These are phyloP conservation scores for Hippoglossus stenolepis DNA, from an alignment of 2,113 vertebrate genomes.

Conservation along the genomic window DNA sequence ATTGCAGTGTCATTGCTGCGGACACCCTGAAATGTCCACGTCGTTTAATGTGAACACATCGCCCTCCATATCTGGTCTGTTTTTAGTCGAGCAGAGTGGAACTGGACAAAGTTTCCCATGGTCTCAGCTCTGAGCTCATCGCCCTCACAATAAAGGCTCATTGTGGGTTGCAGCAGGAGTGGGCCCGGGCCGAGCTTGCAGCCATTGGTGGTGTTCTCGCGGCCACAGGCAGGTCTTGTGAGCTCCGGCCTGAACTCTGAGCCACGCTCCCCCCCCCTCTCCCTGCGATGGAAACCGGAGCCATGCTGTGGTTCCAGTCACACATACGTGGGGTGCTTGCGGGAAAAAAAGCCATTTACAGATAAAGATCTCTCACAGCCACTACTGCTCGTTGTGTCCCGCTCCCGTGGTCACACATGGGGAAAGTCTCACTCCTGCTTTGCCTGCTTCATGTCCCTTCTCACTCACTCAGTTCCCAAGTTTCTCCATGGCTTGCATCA, in stretches of 20 bases:
- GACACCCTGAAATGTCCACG: conserved; percentile 38
- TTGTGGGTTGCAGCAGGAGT: conserved; percentile 59
- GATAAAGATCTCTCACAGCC: conserved; percentile 65
- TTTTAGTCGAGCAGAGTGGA: conserved; percentile 38
- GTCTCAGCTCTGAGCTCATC: conserved; percentile 51
- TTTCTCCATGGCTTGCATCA: neutral
- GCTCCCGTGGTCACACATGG: conserved; percentile 53
- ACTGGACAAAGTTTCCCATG: conserved; percentile 60
- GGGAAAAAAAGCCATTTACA: conserved; percentile 39
- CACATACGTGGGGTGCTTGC: conserved; percentile 49
- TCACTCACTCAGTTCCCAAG: conserved; percentile 4
- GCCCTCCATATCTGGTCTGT: conserved; percentile 26
- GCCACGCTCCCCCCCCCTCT: conserved; percentile 28
- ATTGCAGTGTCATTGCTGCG: conserved; percentile 17
- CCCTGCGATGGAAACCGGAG: conserved; percentile 61
- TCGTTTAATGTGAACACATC: conserved; percentile 44
- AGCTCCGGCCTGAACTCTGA: conserved; percentile 35
- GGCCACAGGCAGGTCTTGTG: conserved; percentile 34
- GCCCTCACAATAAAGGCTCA: conserved; percentile 58
- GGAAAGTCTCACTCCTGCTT: conserved; percentile 31
- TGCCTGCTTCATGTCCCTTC: neutral
- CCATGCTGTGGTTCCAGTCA: conserved; percentile 58
- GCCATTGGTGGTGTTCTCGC: conserved; percentile 34
- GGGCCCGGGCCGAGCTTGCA: conserved; percentile 8
- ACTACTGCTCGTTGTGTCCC: conserved; percentile 28